Evolutionary conservation across 1,140 invertebrate species (phyloP).

Genomic region (Linepithema humile): DNA sequence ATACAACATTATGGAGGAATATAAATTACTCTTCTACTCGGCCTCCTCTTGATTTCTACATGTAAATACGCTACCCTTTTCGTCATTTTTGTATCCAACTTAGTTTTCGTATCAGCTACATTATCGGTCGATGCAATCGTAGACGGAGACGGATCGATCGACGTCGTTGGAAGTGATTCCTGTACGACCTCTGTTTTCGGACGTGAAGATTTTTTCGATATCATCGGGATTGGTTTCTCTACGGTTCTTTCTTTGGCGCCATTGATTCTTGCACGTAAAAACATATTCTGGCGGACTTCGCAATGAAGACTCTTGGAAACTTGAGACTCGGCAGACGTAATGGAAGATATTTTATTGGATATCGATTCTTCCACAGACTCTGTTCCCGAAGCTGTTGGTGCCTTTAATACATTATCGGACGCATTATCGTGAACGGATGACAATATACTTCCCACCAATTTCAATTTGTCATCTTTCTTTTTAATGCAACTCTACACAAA

Average conservation of each 20-base stretch:
- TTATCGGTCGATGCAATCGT: neutral
- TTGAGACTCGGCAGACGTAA: neutral
- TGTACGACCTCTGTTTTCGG: slow-evolving; percentile 45
- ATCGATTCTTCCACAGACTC: neutral
- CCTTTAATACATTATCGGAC: slow-evolving; percentile 29
- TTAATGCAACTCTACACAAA: slow-evolving; percentile 79
- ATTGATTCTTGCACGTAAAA: neutral
- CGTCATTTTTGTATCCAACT: neutral
- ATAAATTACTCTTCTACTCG: slow-evolving; percentile 62
- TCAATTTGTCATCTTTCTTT: slow-evolving; percentile 84
- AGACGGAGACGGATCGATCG: slow-evolving; percentile 44
- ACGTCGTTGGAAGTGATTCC: slow-evolving; percentile 58
- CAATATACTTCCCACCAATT: slow-evolving; percentile 83
- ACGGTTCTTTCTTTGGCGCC: neutral
- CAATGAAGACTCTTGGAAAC: neutral
- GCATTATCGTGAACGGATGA: slow-evolving; percentile 71
- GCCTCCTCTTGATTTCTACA: neutral
- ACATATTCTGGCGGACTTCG: neutral
- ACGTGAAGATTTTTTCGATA: neutral
- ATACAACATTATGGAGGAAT: neutral
- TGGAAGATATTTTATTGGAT: too few species aligned
- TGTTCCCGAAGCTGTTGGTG: neutral
- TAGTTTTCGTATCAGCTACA: neutral
- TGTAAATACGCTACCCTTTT: slow-evolving; percentile 48
- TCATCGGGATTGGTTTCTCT: neutral